phyloP scores from a whole-genome alignment of 2,797 vertebrate species.

The Melanotaenia nigrans region DNA sequence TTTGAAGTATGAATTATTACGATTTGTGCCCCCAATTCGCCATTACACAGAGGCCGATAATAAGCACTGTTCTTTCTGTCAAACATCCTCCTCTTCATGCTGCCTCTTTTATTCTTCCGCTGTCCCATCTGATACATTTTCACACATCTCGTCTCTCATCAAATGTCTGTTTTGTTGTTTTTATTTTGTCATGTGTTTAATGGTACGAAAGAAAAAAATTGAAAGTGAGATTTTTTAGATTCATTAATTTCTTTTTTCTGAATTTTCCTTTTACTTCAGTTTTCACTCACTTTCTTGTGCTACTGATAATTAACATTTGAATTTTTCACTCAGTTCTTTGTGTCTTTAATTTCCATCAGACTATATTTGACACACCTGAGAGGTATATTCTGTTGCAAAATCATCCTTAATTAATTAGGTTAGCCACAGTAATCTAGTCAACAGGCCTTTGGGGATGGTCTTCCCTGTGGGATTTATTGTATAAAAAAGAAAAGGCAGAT shows the following conservation, averaged over 20 bases:
- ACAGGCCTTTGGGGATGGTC: slow-evolving; percentile 28
- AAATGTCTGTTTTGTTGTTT: slow-evolving; percentile 6
- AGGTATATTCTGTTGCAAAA: slow-evolving; percentile 28
- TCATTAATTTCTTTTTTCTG: slow-evolving; percentile 17
- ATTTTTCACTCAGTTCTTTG: neutral
- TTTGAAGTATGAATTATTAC: slow-evolving; percentile 8
- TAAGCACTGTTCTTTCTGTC: slow-evolving; percentile 4
- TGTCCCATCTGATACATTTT: slow-evolving; percentile 12
- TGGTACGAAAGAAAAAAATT: neutral
- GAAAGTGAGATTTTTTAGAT: slow-evolving; percentile 19
- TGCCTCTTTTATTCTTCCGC: neutral
- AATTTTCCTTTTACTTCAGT: slow-evolving; percentile 15
- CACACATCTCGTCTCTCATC: slow-evolving; percentile 6
- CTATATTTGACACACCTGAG: slow-evolving; percentile 10
- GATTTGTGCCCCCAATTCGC: slow-evolving; percentile 3
- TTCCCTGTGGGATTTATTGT: slow-evolving; percentile 35
- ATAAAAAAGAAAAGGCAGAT: slow-evolving; percentile 4
- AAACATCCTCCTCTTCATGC: slow-evolving; percentile 10
- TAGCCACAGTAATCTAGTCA: slow-evolving; percentile 17
- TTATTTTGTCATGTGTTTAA: slow-evolving; percentile 1
- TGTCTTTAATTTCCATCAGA: neutral
- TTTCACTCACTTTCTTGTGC: slow-evolving; percentile 26
- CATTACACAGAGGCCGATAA: slow-evolving; percentile 2
- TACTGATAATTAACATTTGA: slow-evolving; percentile 24
- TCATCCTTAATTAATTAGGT: slow-evolving; percentile 36